Base-by-base conservation (phyloP, 2,888 invertebrate genomes). In the Nemotelus pantherinus region DNA sequence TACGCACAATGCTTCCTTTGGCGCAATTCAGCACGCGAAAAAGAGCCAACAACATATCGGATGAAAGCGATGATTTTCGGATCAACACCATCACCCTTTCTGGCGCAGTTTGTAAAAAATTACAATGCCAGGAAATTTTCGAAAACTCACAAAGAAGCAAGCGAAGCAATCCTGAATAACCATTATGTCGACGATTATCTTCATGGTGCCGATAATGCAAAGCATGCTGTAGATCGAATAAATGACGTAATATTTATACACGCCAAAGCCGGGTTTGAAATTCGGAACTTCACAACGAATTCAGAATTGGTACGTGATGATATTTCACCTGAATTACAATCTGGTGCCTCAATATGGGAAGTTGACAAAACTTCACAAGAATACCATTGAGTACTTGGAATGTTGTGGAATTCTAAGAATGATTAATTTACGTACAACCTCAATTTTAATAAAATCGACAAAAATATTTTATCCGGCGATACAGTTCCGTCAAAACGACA, bases 51-150 rank as follows among this genome's bases (percentile, higher is more conserved):
- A 57, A 25, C 25, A 3, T 57, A 25, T 7, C 57, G 64, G 10
- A 64, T 64, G 64, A 64, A 64, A 39, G 64, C 64, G 10, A 64
- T 64, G 64, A 39, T 64, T 3, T 64, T 64, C 9, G 64, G 64
- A 4, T 39, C 44, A 25, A 39, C 64, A 6, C 3, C 64, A 39
- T 64, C 6, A 41, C 64, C 64, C 10, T 64, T 64, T 64, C 25
- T 64, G 5, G 64, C 64, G 41, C 64, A 64, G 39, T 64, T 43
- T 64, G 64, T 64, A 3, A 64, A 64, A 64, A 64, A 64, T 64
- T 43, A 41, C 10, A 64, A 64, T 25, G 25, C 25, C 3, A 10
- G 41, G 41, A 43, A 64, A 10, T 64, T 64, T n/a, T 10, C 10
- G 5, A 41, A 10, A 41, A 41, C 5, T 41, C 44, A 43, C 44